Evolutionary conservation across 2,888 invertebrate species (phyloP).

Genomic region (Acanthoscelides obtectus): DNA sequence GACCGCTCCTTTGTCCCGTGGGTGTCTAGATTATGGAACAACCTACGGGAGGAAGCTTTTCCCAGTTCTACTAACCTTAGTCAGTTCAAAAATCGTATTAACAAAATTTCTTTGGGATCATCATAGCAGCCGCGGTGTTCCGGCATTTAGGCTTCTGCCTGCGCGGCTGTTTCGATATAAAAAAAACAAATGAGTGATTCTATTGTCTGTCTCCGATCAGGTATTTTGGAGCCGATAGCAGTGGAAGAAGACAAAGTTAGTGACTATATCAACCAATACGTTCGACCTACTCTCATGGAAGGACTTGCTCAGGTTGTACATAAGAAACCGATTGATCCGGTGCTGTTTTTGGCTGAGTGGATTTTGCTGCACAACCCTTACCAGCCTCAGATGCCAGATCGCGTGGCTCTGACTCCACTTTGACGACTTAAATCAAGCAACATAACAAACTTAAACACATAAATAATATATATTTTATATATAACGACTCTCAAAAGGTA

Average conservation of each 20-base stretch:
- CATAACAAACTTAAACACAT: neutral
- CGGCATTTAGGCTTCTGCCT: no score
- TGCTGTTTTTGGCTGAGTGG: constrained; percentile 75
- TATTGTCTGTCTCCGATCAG: constrained; percentile 50
- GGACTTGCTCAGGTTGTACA: constrained; percentile 62
- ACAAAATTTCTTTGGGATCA: no score
- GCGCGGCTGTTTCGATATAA: no score
- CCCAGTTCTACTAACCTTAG: no score
- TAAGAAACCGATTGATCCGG: constrained; percentile 70
- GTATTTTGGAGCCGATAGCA: constrained; percentile 69
- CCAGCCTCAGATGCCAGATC: constrained; percentile 53
- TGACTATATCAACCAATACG: constrained; percentile 64
- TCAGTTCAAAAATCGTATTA: no score
- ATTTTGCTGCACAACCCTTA: constrained; percentile 71
- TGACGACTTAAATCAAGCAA: constrained; percentile 19
- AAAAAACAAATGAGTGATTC: no score
- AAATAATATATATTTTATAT: neutral
- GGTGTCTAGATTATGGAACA: no score
- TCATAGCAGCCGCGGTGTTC: no score
- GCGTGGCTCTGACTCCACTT: constrained; percentile 36
- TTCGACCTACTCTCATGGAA: constrained; percentile 61
- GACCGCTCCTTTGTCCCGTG: no score
- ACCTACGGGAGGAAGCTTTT: no score
- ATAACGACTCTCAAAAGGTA: no score
- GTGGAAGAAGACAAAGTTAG: constrained; percentile 56